Base-by-base conservation (phyloP, 2,113 vertebrate species). In the Rhineura floridana region DNA sequence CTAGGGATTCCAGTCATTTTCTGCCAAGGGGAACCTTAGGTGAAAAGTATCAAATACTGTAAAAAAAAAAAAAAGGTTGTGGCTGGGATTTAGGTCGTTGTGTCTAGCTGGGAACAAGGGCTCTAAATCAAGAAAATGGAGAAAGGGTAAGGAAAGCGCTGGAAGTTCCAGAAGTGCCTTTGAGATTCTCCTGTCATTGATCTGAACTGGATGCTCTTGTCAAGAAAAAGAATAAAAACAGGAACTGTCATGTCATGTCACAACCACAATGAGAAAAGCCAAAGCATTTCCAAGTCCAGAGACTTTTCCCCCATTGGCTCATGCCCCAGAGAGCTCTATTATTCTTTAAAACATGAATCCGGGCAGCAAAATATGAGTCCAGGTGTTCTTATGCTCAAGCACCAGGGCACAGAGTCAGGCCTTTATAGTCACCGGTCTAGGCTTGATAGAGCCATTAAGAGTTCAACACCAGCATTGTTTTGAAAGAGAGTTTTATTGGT, bases 1-100 rank as follows among this genome's bases (percentile, higher is more conserved):
- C 93, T 95, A 94, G 86, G 92, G 91, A 94, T 88, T 92, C 46
- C 89, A 95, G 85, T 90, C 94, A 84, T 80, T 94, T 95, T 75
- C 83, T 87, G 91, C 93, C 95, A 95, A 91, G 87, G 93, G 91
- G 86, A 95, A 97, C 93, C 78, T 83, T 30, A 65, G 48, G 59
- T 91, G 89, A 95, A 95, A 96, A 92, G 89, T 91, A 87, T n/a
- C 69, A 13, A 84, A 69, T 78, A 78, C 63, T 85, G 67, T 85
- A 89, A 88, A 91, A 81, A 13, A 59, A 89, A 88, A 91, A 81
- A 13, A 59, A 59, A 59, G 84, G 70, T 63, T 91, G 91, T 81
- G 84, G 88, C 70, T 62, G 52, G 59, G 69, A 91, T 91, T 88
- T 81, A 83, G 89, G 75, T 89, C 82, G 6, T 36, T 19, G 48